Evolutionary conservation across 2,797 vertebrate genomes (phyloP).

Genomic region (Tauraco hartlaubi): DNA sequence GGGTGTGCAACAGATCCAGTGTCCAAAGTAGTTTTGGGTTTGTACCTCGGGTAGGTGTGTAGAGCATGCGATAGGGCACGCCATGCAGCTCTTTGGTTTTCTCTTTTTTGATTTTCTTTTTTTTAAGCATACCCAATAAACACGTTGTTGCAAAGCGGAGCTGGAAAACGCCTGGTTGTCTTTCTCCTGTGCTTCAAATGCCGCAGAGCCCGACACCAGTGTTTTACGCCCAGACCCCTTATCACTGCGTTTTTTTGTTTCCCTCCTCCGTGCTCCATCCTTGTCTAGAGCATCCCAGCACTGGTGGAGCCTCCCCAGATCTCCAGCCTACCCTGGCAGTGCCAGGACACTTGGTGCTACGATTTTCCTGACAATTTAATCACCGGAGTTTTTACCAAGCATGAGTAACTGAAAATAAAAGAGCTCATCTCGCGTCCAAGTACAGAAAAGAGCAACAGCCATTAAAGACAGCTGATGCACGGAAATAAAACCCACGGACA

Average conservation of each 20-base stretch:
- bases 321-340: not conserved
- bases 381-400: not conserved
- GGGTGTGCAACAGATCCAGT: not conserved
- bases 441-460: not conserved
- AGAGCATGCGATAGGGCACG: not conserved
- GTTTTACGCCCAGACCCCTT: not conserved
- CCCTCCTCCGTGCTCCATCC: not conserved
- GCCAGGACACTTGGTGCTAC: not conserved
- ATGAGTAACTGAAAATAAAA: not conserved
- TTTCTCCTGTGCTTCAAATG: not conserved
- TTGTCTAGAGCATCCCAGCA: not conserved
- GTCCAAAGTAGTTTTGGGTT: not conserved
- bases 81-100: not conserved
- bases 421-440: not conserved
- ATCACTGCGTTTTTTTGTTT: not conserved
- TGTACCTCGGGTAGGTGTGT: not conserved
- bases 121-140: slow-evolving; percentile 46
- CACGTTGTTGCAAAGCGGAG: not conserved
- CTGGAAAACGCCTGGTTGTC: not conserved
- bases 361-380: not conserved
- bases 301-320: not conserved
- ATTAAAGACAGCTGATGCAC: not conserved
- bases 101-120: not conserved
- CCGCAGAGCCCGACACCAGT: not conserved
- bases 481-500: not conserved